A percentile compares a stretch with the other conserved stretches of the same genome.
These are phyloP conservation scores for Cacatua alba DNA, from an alignment of 2,113 vertebrate genomes.

Conservation along the genomic window DNA sequence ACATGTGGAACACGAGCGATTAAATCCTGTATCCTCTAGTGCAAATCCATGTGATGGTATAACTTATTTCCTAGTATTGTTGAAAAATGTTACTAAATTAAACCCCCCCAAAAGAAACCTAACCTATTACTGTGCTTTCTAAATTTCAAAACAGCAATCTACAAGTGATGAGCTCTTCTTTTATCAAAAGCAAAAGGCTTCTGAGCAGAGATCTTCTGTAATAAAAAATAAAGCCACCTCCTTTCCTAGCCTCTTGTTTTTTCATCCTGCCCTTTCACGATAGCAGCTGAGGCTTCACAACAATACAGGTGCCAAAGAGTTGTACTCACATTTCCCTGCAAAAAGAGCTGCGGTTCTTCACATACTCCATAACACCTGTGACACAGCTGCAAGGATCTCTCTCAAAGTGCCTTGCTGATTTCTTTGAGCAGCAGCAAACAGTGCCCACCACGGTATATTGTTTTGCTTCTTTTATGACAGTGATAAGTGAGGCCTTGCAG, in stretches of 20 bases:
- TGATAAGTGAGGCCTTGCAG: conserved; percentile 52
- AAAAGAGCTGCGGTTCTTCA: not conserved
- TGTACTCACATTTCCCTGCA: not conserved
- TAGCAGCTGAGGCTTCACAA: not conserved
- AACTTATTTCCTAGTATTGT: not conserved
- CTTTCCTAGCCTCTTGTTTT: not conserved
- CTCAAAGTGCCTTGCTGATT: not conserved
- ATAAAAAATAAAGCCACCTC: not conserved
- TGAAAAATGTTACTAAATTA: not conserved
- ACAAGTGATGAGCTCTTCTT: not conserved
- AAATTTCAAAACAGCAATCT: not conserved
- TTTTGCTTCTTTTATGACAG: conserved; percentile 53
- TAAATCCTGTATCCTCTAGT: not conserved
- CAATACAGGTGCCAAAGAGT: not conserved
- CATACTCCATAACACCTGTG: not conserved
- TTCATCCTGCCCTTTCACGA: not conserved
- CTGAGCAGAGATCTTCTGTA: not conserved
- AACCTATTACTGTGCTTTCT: not conserved
- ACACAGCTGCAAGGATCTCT: not conserved
- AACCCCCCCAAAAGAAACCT: not conserved
- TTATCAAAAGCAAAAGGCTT: not conserved
- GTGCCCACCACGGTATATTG: not conserved
- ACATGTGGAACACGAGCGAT: not conserved
- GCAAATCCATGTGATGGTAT: not conserved
- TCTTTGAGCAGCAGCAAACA: not conserved